Conservation (phyloP, 2,113 vertebrate species). For the Athene noctua region DNA sequence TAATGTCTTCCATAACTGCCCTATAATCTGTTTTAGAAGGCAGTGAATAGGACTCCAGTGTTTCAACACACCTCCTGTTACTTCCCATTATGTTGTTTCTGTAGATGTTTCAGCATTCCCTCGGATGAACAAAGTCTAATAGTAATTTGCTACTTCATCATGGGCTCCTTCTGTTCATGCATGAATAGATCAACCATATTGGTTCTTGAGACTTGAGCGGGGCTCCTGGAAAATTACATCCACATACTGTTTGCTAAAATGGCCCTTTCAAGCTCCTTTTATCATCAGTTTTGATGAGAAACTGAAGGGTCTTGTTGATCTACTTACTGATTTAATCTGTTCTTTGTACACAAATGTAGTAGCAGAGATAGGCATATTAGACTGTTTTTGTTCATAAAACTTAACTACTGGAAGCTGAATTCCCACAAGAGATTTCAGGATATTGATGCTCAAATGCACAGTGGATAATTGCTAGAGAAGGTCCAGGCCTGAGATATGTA, state of each 20-base stretch:
- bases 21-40: not conserved
- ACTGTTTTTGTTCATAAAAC: constrained; percentile 12
- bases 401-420: constrained; percentile 2
- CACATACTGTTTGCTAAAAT: constrained; percentile 9
- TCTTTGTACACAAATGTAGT: not conserved
- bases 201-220: not conserved
- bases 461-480: not conserved
- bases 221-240: constrained; percentile 41
- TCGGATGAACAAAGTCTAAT: not conserved
- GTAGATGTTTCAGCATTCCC: not conserved
- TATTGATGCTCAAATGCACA: not conserved
- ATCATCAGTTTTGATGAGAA: constrained; percentile 30
- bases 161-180: constrained; percentile 33
- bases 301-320: constrained; percentile 6
- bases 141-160: constrained; percentile 55
- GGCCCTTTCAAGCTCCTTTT: constrained; percentile 17
- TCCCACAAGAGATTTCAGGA: not conserved
- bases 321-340: constrained; percentile 12
- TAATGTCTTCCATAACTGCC: not conserved
- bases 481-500: not conserved
- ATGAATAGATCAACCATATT: constrained; percentile 27
- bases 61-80: not conserved
- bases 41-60: not conserved
- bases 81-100: not conserved
- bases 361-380: not conserved